Base-by-base conservation (phyloP, 2,888 invertebrate genomes). In the Leucozona laternaria region DNA sequence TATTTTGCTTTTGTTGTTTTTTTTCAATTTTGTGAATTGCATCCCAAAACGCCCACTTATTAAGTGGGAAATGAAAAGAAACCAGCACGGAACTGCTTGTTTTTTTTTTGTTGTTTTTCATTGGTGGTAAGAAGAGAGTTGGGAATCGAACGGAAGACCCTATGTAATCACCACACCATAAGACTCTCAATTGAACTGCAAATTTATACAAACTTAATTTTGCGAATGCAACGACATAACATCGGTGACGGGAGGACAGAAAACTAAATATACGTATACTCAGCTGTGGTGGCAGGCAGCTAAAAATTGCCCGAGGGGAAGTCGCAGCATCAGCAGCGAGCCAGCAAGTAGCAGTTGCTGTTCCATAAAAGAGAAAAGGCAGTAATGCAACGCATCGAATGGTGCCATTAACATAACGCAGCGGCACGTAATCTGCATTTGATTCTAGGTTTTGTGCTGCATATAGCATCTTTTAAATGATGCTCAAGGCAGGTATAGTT, bases 141-240 rank as follows among this genome's bases (percentile, higher is more conserved):
- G 64, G 37, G 22, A 28, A 53, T 34, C 22, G 50, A 58, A 53
- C 22, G 8, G 71, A 37, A 25, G 25, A 53, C 60, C 60, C 73
- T 62, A 79, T 79, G 73, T 60, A 83, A 79, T 83, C 83, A 83
- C 83, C 83, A 83, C 83, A 79, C 83, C 83, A 83, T 83, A 83
- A 79, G 79, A 79, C 73, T 79, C 73, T 79, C 73, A 68, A 83
- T 83, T 78, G 79, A 40, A 82, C 53, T 68, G 66, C 68, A 68
- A 79, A 79, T 82, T 78, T 82, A n/a, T n/a, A 58, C 50, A 78
- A 78, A 82, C 78, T 72, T 40, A 82, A 82, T 78, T 79, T 83
- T 79, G 83, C 79, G 62, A 83, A 73, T 62, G 55, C 73, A 83
- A 83, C 73, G 71, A 79, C 76, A 76, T 31, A 79, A 45, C 17